Base-by-base conservation (phyloP, 2,113 vertebrate species). In the Atrichornis clamosus region DNA sequence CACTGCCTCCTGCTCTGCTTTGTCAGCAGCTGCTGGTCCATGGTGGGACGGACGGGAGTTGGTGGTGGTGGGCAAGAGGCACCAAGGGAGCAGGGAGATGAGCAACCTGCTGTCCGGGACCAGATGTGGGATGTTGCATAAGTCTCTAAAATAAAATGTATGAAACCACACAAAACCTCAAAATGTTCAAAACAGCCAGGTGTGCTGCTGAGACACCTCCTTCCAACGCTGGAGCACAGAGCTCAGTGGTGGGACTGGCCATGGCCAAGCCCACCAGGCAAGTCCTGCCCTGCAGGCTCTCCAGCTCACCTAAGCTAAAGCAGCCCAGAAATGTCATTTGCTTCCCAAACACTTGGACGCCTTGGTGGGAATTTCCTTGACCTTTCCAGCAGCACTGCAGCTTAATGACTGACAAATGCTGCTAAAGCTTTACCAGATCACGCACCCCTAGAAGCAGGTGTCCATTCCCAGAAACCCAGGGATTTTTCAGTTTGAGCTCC, bases 11-110 rank as follows among this genome's bases (percentile, higher is more conserved):
- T 59, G 78, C 85, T 55, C 41, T 32, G 19, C 82, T 35, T 56
- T 52, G 24, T 42, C 10, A 1, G 44, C 60, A 81, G 68, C 41
- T 78, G 56, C 72, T 60, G 46, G 24, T 39, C 55, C n/a, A 1
- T 6, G 41, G 28, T 26, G 59, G 44, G 80, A 32, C 1, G 0
- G 1, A 1, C 1, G 1, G 65, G n/a, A 64, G 22, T 15, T 0
- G 0, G 27, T 15, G 39, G 23, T 5, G 13, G 15, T 21, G 46
- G 32, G 8, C 62, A 55, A 11, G 32, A 67, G 46, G 15, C 46
- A 28, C 1, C 26, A 17, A 3, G 27, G 58, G 46, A 65, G n/a
- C 42, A 46, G 35, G 33, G 49, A 24, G 14, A 56, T 0, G 0
- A 91, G 69, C 24, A 41, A 44, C 33, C 28, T 79, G 83, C 32